Evolutionary conservation across 2,888 invertebrate genomes (phyloP).

Genomic region (Mythimna loreyi): DNA sequence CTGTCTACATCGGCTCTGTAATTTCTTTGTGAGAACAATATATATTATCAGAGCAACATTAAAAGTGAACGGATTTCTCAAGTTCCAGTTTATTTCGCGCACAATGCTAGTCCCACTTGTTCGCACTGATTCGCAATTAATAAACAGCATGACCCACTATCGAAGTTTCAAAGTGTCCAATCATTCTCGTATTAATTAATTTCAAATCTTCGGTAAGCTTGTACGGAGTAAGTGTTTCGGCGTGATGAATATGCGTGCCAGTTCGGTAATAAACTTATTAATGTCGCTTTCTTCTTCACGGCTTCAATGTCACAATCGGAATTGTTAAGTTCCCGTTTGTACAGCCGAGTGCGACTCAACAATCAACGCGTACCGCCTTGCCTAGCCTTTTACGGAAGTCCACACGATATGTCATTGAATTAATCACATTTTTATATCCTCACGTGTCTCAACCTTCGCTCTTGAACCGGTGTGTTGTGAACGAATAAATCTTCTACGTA

Average conservation of each 20-base stretch:
- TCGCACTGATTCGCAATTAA: constrained; percentile 88
- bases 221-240: constrained; percentile 71
- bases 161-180: constrained; percentile 79
- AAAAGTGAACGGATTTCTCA: constrained; percentile 87
- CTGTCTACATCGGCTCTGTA: constrained; percentile 43
- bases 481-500: constrained; percentile 40
- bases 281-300: constrained; percentile 80
- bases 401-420: constrained; percentile 73
- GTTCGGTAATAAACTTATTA: constrained; percentile 76
- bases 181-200: constrained; percentile 85
- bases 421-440: constrained; percentile 68
- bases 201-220: constrained; percentile 76
- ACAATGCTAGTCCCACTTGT: constrained; percentile 86
- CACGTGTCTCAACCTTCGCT: constrained; percentile 65
- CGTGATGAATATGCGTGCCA: constrained; percentile 76
- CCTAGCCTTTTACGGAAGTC: constrained; percentile 71
- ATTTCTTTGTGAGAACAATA: constrained; percentile 59
- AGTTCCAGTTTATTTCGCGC: constrained; percentile 83
- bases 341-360: constrained; percentile 45
- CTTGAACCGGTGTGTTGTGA: constrained; percentile 46
- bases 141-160: constrained; percentile 86
- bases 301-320: constrained; percentile 74
- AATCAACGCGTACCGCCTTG: constrained; percentile 56
- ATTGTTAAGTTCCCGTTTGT: constrained; percentile 66
- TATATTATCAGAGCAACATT: constrained; percentile 71